Evolutionary conservation across 2,888 invertebrate genomes (phyloP), one percentile per base, ranked within the genome.

Genomic region (Chrysomela aeneicollis): DNA sequence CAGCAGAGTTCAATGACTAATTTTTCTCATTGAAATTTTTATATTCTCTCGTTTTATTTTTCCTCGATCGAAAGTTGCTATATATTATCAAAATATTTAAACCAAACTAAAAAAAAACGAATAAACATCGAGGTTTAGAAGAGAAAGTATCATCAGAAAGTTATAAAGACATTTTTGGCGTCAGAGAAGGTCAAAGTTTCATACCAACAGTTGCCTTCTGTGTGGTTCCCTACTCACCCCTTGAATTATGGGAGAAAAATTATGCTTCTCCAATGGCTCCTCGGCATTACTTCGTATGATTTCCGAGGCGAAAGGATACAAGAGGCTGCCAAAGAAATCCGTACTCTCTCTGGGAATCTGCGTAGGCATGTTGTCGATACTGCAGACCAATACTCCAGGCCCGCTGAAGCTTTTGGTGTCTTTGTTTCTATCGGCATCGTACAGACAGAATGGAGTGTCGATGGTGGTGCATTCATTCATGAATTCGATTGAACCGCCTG

Each of bases 401-500:
- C 98, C 98, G 82, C 93, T 94, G 83, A 97, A 97, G 82, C 95
- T 94, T 78, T 97, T 97, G 0, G 94, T 95, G 76, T 97, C 97
- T 82, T 96, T 97, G 81, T 99, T 98, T 66, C 97, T 89, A 81
- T 99, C 97, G 5, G 99, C 98, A 79, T 99, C 98, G 80, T 99
- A 99, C n/a, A 99, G 87, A 79, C 97, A 97, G 84, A 99, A 99
- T 0, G 99, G 99, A 1, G 95, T 97, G 79, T 99, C 99, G 65
- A 99, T 99, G 0, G 98, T 99, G 0, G 99, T 99, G 81, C 98
- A 99, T 80, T 98, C 98, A 77, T 97, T 96, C 98, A 99, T 98
- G 80, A 99, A 99, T 79, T 99, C 98, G 63, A 98, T 97, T 42
- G 79, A 79, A 37, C 79, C 79, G n/a, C 79, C 68, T 68, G 17